phyloP scores from a whole-genome alignment of 2,888 invertebrate genomes.

The Netelia melanura region DNA sequence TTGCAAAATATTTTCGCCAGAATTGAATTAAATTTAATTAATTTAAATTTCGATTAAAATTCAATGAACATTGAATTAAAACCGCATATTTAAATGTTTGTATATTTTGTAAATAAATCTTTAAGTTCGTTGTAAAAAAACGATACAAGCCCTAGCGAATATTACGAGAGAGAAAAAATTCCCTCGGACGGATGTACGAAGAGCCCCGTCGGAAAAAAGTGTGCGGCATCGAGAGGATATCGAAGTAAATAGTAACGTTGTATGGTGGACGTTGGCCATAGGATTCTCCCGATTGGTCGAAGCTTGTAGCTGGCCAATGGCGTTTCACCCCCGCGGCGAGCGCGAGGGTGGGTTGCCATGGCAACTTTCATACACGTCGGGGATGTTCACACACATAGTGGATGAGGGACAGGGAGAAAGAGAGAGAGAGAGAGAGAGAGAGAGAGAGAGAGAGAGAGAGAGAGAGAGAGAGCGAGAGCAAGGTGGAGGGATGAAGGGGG shows the following conservation, averaged over 20 bases:
- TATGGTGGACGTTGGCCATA: constrained; percentile 64
- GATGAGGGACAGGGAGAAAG: constrained; percentile 21
- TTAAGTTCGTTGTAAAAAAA: background rate
- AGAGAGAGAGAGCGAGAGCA: constrained; percentile 1
- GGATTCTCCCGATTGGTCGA: constrained; percentile 75
- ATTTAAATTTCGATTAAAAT: too few species aligned
- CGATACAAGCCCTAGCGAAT: background rate
- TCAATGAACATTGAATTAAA: too few species aligned
- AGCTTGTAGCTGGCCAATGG: constrained; percentile 83
- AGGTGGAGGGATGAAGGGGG: background rate
- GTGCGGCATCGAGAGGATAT: background rate
- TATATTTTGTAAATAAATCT: background rate
- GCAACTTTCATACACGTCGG: constrained; percentile 80
- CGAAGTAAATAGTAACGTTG: constrained; percentile 15
- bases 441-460: constrained; percentile 23
- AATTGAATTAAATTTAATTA: too few species aligned
- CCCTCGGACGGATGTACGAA: background rate
- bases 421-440: constrained; percentile 45
- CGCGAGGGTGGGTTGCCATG: constrained; percentile 83
- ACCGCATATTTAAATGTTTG: too few species aligned
- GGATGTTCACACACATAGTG: constrained; percentile 74
- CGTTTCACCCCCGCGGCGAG: constrained; percentile 83
- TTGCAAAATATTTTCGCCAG: background rate
- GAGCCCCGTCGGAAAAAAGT: constrained; percentile 27
- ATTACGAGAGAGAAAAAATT: background rate